These are phyloP conservation scores for Sycophaga agraensis DNA, from an alignment of 1,140 invertebrate species.

Conservation along the genomic window DNA sequence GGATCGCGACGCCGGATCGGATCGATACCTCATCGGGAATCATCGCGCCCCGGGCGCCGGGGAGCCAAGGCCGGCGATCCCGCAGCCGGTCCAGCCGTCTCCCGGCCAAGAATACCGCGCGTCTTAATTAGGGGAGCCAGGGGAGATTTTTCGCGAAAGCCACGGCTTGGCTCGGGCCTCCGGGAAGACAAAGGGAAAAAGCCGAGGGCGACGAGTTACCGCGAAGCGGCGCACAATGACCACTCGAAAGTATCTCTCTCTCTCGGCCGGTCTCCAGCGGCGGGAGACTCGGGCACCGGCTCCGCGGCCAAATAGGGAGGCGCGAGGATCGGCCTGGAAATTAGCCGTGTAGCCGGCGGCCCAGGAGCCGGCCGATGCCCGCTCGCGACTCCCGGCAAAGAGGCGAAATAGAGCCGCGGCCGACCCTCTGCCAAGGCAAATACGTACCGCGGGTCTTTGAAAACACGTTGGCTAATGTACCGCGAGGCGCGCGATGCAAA, in stretches of 20 bases:
- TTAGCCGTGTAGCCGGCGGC: constrained; percentile 32
- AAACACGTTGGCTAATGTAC: constrained; percentile 56
- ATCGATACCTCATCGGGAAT: neutral
- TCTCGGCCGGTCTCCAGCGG: neutral
- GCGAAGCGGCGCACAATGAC: neutral
- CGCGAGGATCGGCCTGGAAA: constrained; percentile 36
- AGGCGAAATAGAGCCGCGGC: constrained; percentile 7
- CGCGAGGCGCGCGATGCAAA: too few relatives aligned
- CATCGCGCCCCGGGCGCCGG: neutral
- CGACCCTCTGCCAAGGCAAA: constrained; percentile 56
- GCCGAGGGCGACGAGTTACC: too few relatives aligned
- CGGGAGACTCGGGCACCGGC: too few relatives aligned
- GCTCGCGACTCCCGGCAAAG: constrained; percentile 48
- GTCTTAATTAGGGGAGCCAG: too few relatives aligned
- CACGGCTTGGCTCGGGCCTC: too few relatives aligned
- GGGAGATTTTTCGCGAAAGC: too few relatives aligned
- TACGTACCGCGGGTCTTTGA: constrained; percentile 53
- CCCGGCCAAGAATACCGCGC: too few relatives aligned
- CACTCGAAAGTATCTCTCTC: constrained; percentile 4
- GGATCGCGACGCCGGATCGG: neutral
- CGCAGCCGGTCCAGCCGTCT: too few relatives aligned
- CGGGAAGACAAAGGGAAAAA: too few relatives aligned
- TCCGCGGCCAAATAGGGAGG: too few relatives aligned
- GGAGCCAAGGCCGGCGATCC: neutral
- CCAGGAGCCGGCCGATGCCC: constrained; percentile 1